These are phyloP conservation scores for Lagorchestes hirsutus DNA, from an alignment of 2,797 vertebrate genomes.

Conservation along the genomic window DNA sequence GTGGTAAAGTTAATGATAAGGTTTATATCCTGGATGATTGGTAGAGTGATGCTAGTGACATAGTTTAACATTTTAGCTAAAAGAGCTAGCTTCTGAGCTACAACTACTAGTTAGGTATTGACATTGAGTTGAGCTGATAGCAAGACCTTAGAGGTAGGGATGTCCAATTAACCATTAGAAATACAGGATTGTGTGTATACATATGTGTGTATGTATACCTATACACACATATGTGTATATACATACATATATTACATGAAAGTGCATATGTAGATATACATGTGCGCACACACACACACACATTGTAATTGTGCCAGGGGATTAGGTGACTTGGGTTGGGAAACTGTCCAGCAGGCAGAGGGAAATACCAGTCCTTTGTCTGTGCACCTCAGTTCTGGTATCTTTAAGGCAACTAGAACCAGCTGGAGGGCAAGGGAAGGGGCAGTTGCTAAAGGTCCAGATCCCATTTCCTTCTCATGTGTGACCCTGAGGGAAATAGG, in stretches of 20 bases:
- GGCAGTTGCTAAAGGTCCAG: background rate
- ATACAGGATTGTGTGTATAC: too few species aligned
- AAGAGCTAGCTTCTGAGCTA: background rate
- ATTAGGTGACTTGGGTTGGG: background rate
- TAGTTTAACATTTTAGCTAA: background rate
- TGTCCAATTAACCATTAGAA: too few species aligned
- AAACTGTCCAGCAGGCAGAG: background rate
- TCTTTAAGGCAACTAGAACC: background rate
- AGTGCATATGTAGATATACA: background rate
- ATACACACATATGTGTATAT: too few species aligned
- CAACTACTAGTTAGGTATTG: too few species aligned
- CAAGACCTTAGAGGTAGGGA: too few species aligned
- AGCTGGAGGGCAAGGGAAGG: background rate
- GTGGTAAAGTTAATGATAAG: too few species aligned
- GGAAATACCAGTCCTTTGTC: background rate
- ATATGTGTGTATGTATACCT: too few species aligned
- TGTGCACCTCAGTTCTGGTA: background rate
- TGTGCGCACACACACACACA: background rate
- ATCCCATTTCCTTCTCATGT: background rate
- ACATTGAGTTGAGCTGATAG: too few species aligned
- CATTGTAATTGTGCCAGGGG: conserved; percentile 62
- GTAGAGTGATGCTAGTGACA: background rate
- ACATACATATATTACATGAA: too few species aligned
- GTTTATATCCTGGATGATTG: too few species aligned
- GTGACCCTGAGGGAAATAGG: background rate